Evolutionary conservation across 2,113 vertebrate genomes (phyloP).

Genomic region (Capreolus pygargus): DNA sequence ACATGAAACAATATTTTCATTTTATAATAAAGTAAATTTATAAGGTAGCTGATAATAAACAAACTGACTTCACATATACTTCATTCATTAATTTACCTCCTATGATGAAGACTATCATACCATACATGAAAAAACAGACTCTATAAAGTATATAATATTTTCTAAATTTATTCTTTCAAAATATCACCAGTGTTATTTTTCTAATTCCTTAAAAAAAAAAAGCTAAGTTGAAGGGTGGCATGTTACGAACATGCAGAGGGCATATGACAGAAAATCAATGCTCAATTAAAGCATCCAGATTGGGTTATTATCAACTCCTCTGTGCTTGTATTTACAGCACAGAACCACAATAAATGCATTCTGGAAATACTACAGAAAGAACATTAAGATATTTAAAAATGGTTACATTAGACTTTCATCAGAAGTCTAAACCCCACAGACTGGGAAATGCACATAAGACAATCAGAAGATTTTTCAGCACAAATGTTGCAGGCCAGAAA

Average conservation of each 20-base stretch:
- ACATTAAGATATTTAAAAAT: neutral
- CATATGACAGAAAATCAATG: neutral
- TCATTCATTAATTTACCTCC: neutral
- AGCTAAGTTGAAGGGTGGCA: neutral
- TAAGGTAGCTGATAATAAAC: neutral
- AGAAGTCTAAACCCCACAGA: neutral
- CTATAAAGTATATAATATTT: neutral
- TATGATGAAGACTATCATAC: neutral
- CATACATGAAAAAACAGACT: neutral
- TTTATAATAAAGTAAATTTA: neutral
- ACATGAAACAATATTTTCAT: neutral
- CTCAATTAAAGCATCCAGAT: neutral
- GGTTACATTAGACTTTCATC: neutral
- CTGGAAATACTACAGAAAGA: neutral
- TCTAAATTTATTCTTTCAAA: slow-evolving; percentile 13
- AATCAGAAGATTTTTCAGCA: neutral
- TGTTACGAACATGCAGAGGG: neutral
- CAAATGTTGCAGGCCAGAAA: neutral
- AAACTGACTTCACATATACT: neutral
- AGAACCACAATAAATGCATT: neutral
- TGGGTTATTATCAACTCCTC: neutral
- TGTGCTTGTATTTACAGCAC: neutral
- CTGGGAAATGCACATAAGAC: neutral
- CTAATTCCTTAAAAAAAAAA: slow-evolving; percentile 22
- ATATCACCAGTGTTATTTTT: neutral